Evolutionary conservation across 2,888 invertebrate species (phyloP).

Genomic region (Caprella mutica): DNA sequence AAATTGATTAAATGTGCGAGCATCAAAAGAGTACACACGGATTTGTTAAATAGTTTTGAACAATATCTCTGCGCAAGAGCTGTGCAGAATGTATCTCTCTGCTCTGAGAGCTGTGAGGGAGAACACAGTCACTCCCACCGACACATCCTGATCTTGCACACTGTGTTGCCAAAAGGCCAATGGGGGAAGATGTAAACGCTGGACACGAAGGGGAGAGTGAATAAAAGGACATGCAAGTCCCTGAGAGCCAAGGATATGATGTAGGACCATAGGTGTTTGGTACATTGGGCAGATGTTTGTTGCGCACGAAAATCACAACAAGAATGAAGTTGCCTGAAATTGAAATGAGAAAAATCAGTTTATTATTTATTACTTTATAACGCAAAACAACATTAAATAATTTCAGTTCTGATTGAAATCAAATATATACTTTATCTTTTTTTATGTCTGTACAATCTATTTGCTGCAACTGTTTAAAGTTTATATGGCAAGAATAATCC

Average conservation of each 20-base stretch:
- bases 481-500: too few relatives aligned
- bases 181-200: conserved; percentile 49
- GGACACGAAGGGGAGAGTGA: conserved; percentile 71
- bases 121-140: conserved; percentile 84
- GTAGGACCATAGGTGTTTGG: conserved; percentile 68
- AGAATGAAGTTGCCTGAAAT: conserved; percentile 65
- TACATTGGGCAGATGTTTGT: conserved; percentile 70
- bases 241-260: conserved; percentile 62
- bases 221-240: conserved; percentile 67
- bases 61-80: too few relatives aligned
- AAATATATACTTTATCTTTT: too few relatives aligned
- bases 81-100: conserved; percentile 80
- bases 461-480: too few relatives aligned
- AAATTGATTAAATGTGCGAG: too few relatives aligned
- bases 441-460: too few relatives aligned
- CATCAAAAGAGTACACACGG: too few relatives aligned
- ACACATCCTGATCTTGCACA: conserved; percentile 75
- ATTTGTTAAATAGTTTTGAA: too few relatives aligned
- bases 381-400: too few relatives aligned
- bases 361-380: too few relatives aligned
- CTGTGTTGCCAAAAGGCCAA: conserved; percentile 48
- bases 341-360: too few relatives aligned
- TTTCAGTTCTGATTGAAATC: too few relatives aligned
- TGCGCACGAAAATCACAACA: conserved; percentile 63
- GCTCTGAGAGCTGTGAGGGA: conserved; percentile 79